Evolutionary conservation across 2,113 vertebrate species (phyloP), one percentile per base, ranked within the genome.

Genomic region (Synodontis membranacea): DNA sequence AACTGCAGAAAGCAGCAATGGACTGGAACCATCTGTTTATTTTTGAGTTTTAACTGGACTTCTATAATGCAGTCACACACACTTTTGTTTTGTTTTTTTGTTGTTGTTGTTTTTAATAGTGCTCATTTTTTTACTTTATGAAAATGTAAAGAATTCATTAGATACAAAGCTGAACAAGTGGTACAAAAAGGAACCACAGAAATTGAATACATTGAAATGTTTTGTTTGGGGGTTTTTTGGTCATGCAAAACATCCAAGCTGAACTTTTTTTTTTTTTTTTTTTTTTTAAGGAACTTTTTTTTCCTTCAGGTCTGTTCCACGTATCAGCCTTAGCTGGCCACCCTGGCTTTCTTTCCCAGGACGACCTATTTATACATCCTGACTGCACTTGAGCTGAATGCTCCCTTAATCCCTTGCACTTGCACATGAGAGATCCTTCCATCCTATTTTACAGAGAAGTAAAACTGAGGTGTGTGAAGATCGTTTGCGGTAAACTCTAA

Each of bases 331-430:
- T 17, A 25, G 8, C 44, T n/a, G n/a, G n/a, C n/a, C n/a, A 31
- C 37, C 44, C 14, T 46, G 2, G 4, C 48, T 37, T 23, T 42
- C 5, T 28, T 23, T 42, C 5, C 15, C 52, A 39, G 52, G 23
- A 80, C 52, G 42, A 39, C 9, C 50, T 80, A 56, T 80, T 80
- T 80, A 56, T 80, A 80, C 78, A 80, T 5, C 9, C 7, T 80
- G 50, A 2, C 52, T 50, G 28, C 42, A 46, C 25, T 46, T 28
- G 64, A 37, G 7, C 21, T 25, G 70, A 74, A 74, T 50, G n/a
- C 5, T 52, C 31, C 10, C 28, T 31, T 76, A 39, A 70, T 31
- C 58, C 60, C 28, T 62, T 62, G 9, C 28, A 23, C 12, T 34
- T 66, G 64, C 0, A 34, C 15, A 34, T 68, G 17, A 68, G 37